A percentile compares a stretch with the other conserved stretches of the same genome.
Conservation (phyloP, 1,140 invertebrate genomes). For the Apis cerana region DNA sequence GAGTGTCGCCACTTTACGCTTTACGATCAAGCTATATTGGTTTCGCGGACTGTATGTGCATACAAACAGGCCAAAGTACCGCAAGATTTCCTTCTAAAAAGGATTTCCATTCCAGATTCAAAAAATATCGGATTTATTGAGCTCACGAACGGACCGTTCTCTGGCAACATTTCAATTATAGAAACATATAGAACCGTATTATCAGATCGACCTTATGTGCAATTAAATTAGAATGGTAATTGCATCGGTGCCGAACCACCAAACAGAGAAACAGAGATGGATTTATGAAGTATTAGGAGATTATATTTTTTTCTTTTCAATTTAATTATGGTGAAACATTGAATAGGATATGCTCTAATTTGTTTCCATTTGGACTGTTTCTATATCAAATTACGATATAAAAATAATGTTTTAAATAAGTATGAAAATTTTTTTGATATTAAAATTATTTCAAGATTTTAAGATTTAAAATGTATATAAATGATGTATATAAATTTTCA, state of each 20-base stretch:
- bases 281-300: conserved; percentile 3
- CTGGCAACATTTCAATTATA: conserved; percentile 17
- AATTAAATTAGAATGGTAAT: conserved; percentile 25
- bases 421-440: too few species aligned
- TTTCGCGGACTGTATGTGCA: too few species aligned
- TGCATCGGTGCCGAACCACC: not conserved
- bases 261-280: not conserved
- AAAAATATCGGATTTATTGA: conserved; percentile 13
- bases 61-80: not conserved
- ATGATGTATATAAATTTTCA: too few species aligned
- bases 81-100: not conserved
- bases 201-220: conserved; percentile 12
- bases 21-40: too few species aligned
- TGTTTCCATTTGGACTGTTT: not conserved
- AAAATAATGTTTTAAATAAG: too few species aligned
- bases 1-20: too few species aligned
- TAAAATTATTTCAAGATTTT: too few species aligned
- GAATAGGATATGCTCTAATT: not conserved
- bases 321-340: not conserved
- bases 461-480: too few species aligned
- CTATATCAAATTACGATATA: not conserved
- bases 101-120: too few species aligned
- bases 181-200: not conserved
- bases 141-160: not conserved
- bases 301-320: not conserved